Evolutionary conservation across 2,888 invertebrate genomes (phyloP), one percentile per base, ranked within the genome.

Genomic region (Sacculina carcini): DNA sequence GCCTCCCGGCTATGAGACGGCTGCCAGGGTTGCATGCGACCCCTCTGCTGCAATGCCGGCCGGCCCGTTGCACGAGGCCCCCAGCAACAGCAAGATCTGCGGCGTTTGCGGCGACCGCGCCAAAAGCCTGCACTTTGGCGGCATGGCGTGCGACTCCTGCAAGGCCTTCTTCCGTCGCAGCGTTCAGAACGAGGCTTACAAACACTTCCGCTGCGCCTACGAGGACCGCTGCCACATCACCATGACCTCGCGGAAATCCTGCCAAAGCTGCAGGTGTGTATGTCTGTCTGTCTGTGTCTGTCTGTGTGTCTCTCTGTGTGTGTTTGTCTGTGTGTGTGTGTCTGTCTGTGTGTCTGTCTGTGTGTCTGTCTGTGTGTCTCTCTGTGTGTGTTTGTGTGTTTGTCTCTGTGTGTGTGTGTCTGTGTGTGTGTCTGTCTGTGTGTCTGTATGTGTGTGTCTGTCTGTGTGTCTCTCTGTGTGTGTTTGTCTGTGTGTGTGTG

Each of bases 81-180:
- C n/a, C 51, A 21, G 50, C 21, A 52, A 38, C 29, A 40, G 52
- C 36, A 62, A 61, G 52, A 58, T 58, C 10, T 65, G 65, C 54
- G 62, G 63, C 5, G 64, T 64, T 5, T 65, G 65, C 54, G 63
- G 63, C 0, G 65, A 65, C 56, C 55, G 59, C 9, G 65, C 65
- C 50, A 64, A 65, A 53, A 63, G 63, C 52, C 62, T 61, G 56
- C 65, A 65, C 55, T 65, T 65, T 53, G 65, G 65, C 26, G 65
- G 64, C 16, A 59, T 65, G 19, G 63, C 63, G 6, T 65, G 65
- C 55, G 65, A 65, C 58, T 61, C 61, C 42, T 65, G 65, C 56
- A 65, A 65, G 55, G 65, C 65, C 12, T 65, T 65, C 56, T 65
- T 65, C 58, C 59, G 65, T 9, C 58, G 65, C n/a, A 61, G 63